These are phyloP conservation scores for Stercorarius parasiticus DNA, from an alignment of 2,113 vertebrate genomes.

Conservation along the genomic window DNA sequence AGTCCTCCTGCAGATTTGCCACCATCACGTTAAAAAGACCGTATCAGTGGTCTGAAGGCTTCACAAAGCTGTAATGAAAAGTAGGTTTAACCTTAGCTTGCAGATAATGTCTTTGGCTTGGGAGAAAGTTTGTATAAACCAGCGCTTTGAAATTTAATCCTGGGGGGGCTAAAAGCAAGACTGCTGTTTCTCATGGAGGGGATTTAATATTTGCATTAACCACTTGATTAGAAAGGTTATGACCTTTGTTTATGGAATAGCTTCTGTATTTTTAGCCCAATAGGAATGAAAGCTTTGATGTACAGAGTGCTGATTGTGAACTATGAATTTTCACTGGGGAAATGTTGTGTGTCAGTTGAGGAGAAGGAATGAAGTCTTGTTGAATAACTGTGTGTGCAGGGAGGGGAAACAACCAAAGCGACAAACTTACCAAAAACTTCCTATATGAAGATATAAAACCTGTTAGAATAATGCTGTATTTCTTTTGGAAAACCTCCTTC, in stretches of 20 bases:
- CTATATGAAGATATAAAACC: background rate
- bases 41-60: background rate
- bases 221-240: conserved; percentile 14
- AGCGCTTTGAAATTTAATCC: background rate
- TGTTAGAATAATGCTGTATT: background rate
- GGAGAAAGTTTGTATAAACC: background rate
- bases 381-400: background rate
- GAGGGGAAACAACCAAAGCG: background rate
- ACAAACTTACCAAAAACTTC: background rate
- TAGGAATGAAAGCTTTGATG: background rate
- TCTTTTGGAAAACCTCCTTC: background rate
- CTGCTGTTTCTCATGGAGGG: background rate
- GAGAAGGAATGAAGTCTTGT: background rate
- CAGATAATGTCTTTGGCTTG: background rate
- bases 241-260: conserved; percentile 21
- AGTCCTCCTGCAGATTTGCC: background rate
- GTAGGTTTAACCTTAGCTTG: background rate
- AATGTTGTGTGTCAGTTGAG: background rate
- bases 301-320: background rate
- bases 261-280: conserved; percentile 20
- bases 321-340: background rate
- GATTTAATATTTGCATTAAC: conserved; percentile 35
- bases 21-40: background rate
- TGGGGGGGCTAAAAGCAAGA: background rate
- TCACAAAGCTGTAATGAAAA: background rate